Evolutionary conservation across 2,888 invertebrate species (phyloP).

Genomic region (Amiota mariae): DNA sequence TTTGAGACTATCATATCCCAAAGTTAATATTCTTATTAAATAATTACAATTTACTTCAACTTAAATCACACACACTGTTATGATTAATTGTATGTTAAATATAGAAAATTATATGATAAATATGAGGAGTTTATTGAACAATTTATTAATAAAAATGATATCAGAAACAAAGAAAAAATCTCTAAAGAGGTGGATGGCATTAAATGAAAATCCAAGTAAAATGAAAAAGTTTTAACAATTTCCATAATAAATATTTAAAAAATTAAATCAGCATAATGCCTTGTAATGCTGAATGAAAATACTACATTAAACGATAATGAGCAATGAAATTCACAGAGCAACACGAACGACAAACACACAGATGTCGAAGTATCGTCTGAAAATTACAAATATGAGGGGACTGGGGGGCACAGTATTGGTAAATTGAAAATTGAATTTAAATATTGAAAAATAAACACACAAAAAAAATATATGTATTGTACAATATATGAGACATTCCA

Average conservation of each 20-base stretch:
- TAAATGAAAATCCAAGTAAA: not conserved
- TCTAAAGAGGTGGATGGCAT: not conserved
- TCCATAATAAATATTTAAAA: constrained; percentile 39
- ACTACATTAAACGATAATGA: constrained; percentile 28
- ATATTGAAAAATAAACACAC: not conserved
- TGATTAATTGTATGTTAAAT: too few relatives aligned
- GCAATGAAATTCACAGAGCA: constrained; percentile 13
- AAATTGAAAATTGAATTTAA: constrained; percentile 27
- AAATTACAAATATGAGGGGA: not conserved
- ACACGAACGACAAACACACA: not conserved
- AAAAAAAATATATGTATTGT: not conserved
- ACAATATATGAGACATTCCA: constrained; percentile 11
- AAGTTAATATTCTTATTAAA: too few relatives aligned
- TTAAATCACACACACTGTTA: too few relatives aligned
- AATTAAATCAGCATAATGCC: constrained; percentile 45
- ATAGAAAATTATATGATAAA: too few relatives aligned
- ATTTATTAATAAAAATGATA: too few relatives aligned
- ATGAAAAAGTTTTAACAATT: constrained; percentile 15
- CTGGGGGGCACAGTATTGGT: not conserved
- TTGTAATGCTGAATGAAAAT: constrained; percentile 18
- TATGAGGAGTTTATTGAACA: too few relatives aligned
- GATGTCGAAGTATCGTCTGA: not conserved
- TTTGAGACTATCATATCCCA: too few relatives aligned
- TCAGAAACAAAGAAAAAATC: not conserved
- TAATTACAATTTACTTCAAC: too few relatives aligned